Conservation (phyloP, 1,140 invertebrate species). For the Drosophila bifasciata region DNA sequence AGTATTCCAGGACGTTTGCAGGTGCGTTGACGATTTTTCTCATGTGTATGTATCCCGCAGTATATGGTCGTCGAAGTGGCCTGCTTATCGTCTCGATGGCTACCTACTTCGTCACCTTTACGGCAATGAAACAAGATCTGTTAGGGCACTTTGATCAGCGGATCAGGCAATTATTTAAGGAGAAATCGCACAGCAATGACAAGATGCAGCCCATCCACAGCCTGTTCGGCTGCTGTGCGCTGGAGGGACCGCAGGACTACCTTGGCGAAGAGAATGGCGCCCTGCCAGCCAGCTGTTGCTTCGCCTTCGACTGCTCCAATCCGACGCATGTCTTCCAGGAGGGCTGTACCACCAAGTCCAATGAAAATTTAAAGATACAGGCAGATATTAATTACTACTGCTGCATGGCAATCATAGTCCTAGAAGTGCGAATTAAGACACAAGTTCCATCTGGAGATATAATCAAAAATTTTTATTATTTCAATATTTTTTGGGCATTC, state of each 20-base stretch:
- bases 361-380: conserved; percentile 43
- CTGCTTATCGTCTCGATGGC: conserved; percentile 47
- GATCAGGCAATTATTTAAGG: conserved; percentile 50
- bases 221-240: conserved; percentile 71
- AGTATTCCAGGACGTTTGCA: conserved; percentile 10
- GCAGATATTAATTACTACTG: conserved; percentile 63
- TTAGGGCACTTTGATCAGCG: conserved; percentile 59
- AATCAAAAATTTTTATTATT: conserved; percentile 1
- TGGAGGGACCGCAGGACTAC: conserved; percentile 73
- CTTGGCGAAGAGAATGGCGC: conserved; percentile 49
- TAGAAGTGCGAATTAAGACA: conserved; percentile 36
- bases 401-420: conserved; percentile 51
- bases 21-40: too few species aligned
- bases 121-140: conserved; percentile 52
- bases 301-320: conserved; percentile 61
- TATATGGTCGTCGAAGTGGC: conserved; percentile 44
- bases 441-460: background rate
- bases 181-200: conserved; percentile 43
- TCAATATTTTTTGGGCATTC: conserved; percentile 54
- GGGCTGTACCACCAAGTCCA: conserved; percentile 62
- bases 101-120: conserved; percentile 63
- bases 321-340: conserved; percentile 58
- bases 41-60: conserved; percentile 15
- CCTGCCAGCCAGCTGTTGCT: conserved; percentile 73
- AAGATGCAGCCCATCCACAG: conserved; percentile 71